Conservation (phyloP, 1,140 invertebrate species). For the Pissodes strobi region DNA sequence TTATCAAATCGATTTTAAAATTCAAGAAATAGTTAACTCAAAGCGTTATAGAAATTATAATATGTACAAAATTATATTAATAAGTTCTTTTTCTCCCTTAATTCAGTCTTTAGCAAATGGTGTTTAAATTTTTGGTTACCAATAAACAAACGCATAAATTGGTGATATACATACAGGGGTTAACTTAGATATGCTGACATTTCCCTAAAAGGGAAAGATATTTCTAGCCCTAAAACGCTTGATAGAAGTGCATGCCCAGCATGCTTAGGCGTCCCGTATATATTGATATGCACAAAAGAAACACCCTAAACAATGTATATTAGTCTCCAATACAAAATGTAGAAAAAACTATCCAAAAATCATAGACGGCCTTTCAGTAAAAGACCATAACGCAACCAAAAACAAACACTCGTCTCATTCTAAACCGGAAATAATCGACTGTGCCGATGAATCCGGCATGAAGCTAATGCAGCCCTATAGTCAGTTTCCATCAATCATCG, state of each 20-base stretch:
- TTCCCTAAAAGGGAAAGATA: background rate
- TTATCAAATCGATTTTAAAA: too few species aligned
- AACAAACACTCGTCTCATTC: slow-evolving; percentile 10
- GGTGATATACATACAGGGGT: background rate
- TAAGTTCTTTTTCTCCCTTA: slow-evolving; percentile 7
- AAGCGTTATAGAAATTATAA: too few species aligned
- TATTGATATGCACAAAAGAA: background rate
- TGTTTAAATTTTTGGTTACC: slow-evolving; percentile 17
- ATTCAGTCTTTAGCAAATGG: slow-evolving; percentile 15
- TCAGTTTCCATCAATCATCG: background rate
- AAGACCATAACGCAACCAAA: slow-evolving; percentile 1
- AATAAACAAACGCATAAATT: background rate
- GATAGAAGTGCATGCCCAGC: too few species aligned
- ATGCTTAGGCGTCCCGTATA: background rate
- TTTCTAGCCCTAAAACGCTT: too few species aligned
- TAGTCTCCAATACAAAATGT: background rate
- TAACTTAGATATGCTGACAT: background rate
- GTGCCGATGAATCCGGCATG: background rate
- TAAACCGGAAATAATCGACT: slow-evolving; percentile 10
- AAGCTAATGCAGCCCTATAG: background rate
- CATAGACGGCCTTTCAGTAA: background rate
- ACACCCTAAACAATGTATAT: background rate
- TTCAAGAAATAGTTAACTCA: too few species aligned
- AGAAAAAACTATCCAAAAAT: background rate
- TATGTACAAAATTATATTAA: background rate